These are phyloP conservation scores for Hylaeus anthracinus DNA, from an alignment of 1,140 invertebrate species.

Conservation along the genomic window DNA sequence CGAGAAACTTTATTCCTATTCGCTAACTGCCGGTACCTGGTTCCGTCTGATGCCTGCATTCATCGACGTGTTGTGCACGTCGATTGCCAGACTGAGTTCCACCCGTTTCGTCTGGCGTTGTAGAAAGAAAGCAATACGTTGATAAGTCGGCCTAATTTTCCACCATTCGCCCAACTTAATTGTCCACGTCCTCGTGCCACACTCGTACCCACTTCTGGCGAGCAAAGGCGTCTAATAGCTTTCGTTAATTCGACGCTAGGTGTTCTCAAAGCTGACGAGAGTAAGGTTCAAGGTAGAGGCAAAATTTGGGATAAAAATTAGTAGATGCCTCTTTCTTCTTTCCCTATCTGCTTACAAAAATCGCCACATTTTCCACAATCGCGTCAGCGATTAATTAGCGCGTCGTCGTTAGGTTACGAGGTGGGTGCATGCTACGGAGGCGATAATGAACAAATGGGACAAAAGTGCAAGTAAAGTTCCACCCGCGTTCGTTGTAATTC, in stretches of 20 bases:
- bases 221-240: not conserved
- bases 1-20: conserved; percentile 49
- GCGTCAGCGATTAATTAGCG: too few species aligned
- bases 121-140: not conserved
- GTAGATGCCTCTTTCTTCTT: too few species aligned
- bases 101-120: not conserved
- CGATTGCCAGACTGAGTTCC: not conserved
- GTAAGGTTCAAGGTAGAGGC: not conserved
- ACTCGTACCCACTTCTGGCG: not conserved
- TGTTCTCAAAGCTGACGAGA: not conserved
- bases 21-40: conserved; percentile 25
- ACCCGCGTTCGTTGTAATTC: not conserved
- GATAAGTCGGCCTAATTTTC: conserved; percentile 21
- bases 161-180: conserved; percentile 9
- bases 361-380: too few species aligned
- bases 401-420: too few species aligned
- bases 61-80: conserved; percentile 27
- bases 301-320: too few species aligned
- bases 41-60: conserved; percentile 24
- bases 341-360: too few species aligned
- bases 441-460: not conserved
- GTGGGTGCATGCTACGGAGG: too few species aligned
- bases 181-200: not conserved
- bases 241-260: not conserved
- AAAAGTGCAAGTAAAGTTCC: not conserved